These are phyloP conservation scores for Drosophila paucipuncta DNA, from an alignment of 2,888 invertebrate genomes.

Conservation along the genomic window DNA sequence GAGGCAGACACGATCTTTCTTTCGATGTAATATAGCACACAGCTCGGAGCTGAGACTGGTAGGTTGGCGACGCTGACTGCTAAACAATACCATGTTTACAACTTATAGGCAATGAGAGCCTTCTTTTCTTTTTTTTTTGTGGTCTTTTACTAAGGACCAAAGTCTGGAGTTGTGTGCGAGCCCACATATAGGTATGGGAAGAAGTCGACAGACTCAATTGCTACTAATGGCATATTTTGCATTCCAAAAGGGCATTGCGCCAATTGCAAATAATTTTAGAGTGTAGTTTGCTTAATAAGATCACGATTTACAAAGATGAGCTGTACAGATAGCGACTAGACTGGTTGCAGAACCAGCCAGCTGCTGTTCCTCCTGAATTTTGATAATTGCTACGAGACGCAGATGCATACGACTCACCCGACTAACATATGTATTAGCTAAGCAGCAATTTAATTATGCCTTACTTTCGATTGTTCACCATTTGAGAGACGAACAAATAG, in stretches of 20 bases:
- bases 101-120: constrained; percentile 73
- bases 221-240: constrained; percentile 81
- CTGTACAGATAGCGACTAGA: constrained; percentile 38
- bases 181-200: constrained; percentile 44
- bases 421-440: not conserved
- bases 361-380: constrained; percentile 1
- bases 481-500: not conserved
- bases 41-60: constrained; percentile 24
- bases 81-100: constrained; percentile 82
- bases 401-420: not conserved
- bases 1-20: constrained; percentile 69
- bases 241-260: constrained; percentile 77
- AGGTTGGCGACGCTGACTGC: constrained; percentile 19
- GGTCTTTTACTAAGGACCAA: constrained; percentile 47
- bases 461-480: not conserved
- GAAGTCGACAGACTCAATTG: constrained; percentile 46
- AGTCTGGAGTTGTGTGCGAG: constrained; percentile 8
- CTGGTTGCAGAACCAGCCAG: constrained; percentile 9
- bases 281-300: constrained; percentile 72
- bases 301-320: constrained; percentile 72
- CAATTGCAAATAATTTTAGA: constrained; percentile 76
- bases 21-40: constrained; percentile 52
- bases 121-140: constrained; percentile 19
- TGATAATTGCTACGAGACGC: constrained; percentile 1
- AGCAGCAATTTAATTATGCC: not conserved